Base-by-base conservation (phyloP, 2,113 vertebrate genomes). In the Sylvia atricapilla region DNA sequence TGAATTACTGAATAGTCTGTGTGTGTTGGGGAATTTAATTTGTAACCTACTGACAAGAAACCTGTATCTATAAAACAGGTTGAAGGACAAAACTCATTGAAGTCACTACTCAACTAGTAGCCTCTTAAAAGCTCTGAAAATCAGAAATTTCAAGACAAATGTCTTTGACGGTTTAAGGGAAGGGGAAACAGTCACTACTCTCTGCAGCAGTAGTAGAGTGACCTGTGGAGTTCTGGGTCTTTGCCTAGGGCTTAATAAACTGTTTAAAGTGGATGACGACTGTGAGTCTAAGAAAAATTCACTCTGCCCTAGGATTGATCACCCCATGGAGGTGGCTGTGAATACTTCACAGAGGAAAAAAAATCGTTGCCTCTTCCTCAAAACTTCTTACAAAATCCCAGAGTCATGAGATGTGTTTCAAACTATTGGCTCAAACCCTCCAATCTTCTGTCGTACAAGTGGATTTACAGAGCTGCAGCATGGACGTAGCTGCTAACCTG, bases 1-100 rank as follows among this genome's bases (percentile, higher is more conserved):
- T 82, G 73, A 94, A 94, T 87, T 87, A 84, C 87, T 80, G 84
- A 84, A 74, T 39, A 89, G 55, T 25, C 90, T 59, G 15, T 69
- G 11, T 89, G 91, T 85, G 79, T 52, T 77, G 68, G 35, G 67
- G 60, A 96, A 85, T 96, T 95, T 93, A 96, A 94, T 90, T 95
- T 88, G 68, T 77, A 91, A 41, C 92, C 72, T 94, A 93, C 72
- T 74, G 85, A 88, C 93, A 88, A 86, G 63, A 87, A 87, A 43
- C 41, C 68, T 47, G 21, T 17, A n/a, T 69, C 75, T 86, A 16
- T 53, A 62, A 69, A 77, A 47, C 22, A 47, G 64, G 33, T 33
- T 78, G 60, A 95, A 96, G 75, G 82, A 93, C 55, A 82, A 72
- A 95, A 85, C 15, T 87, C 33, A 49, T 68, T 85, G 35, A 60